Evolutionary conservation across 2,113 vertebrate genomes (phyloP).

Genomic region (Delphinapterus leucas): DNA sequence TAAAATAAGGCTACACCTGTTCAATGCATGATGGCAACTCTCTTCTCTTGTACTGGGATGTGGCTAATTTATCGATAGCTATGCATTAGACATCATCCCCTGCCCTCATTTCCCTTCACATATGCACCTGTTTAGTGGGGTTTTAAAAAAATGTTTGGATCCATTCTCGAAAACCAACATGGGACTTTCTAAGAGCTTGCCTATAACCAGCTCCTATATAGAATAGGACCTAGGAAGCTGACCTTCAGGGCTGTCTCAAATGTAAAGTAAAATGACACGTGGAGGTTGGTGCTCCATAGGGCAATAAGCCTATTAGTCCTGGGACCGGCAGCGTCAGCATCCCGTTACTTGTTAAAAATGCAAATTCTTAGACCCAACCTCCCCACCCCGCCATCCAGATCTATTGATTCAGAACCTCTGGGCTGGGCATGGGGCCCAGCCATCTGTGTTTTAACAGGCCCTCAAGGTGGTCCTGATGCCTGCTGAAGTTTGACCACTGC

Average conservation of each 20-base stretch:
- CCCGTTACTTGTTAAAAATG: neutral
- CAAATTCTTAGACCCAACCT: neutral
- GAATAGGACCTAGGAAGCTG: neutral
- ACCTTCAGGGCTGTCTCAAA: too few species aligned
- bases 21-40: neutral
- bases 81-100: too few species aligned
- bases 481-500: neutral
- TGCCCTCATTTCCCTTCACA: neutral
- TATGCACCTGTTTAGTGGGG: neutral
- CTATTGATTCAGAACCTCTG: neutral
- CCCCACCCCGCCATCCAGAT: neutral
- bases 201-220: neutral
- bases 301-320: neutral
- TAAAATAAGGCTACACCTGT: constrained; percentile 34
- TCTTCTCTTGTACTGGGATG: neutral
- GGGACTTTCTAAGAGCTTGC: neutral
- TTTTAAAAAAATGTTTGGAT: neutral
- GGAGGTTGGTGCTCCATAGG: fast-evolving
- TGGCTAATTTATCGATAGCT: neutral
- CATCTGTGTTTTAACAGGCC: neutral
- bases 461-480: neutral
- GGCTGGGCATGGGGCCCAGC: neutral
- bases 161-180: neutral
- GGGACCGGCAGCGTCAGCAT: neutral
- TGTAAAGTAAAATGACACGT: neutral